Base-by-base conservation (phyloP, 2,888 invertebrate genomes). In the Gortyna flavago region DNA sequence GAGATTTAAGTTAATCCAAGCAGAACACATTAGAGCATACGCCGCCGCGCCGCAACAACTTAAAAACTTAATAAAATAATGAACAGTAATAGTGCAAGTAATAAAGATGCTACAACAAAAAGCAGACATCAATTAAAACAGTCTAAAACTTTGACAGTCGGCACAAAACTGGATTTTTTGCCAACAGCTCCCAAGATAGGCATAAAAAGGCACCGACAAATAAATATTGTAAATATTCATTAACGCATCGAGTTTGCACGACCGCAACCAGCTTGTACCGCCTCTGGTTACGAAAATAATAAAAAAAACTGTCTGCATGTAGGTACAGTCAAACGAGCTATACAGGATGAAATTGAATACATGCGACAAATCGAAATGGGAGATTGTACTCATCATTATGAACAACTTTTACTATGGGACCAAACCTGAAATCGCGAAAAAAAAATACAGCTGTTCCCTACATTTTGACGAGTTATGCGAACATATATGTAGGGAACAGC, bases 211-310 rank as follows among this genome's bases (percentile, higher is more conserved):
- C 74, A 79, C 91, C 89, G 91, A 84, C 88, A 71, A 87, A 87
- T 89, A 90, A 89, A 89, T 90, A 90, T 88, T 90, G 91, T 91
- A 91, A 93, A 94, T 93, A 93, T 92, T 93, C 92, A 94, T 94
- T 93, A 92, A 82, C 87, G 88, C 87, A 88, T 86, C 85, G 83
- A 85, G 85, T 90, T 88, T 88, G 89, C 85, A 87, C 85, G 85
- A 84, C 84, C 86, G 86, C 88, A 89, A 90, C 91, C 89, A 90
- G 91, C 89, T 92, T 77, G 81, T 75, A 78, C 76, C 74, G 89
- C 86, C 87, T 85, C 85, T 75, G 84, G 85, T 84, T 80, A 89
- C 66, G 59, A 85, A 89, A 90, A 89, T 84, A 90, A 85, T 79
- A 61, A 71, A 85, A 79, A 79, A 83, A 80, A 61, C 70, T 65